These are phyloP conservation scores for Lithophane socia DNA, from an alignment of 2,888 invertebrate genomes.

Conservation along the genomic window DNA sequence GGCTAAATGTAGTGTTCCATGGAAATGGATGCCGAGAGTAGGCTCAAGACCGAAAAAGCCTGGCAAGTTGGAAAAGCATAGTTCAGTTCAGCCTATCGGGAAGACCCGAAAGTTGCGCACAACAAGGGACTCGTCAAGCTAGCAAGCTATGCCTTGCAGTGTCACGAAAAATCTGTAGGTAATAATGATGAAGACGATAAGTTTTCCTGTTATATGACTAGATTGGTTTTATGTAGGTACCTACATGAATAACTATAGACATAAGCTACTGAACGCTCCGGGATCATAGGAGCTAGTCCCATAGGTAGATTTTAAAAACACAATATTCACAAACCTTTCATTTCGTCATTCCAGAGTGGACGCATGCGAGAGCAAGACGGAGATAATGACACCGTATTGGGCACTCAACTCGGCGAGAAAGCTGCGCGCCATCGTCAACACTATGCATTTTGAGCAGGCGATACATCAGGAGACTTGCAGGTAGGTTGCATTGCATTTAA, in stretches of 20 bases:
- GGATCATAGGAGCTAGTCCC: neutral
- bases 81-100: neutral
- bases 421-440: slow-evolving; percentile 97
- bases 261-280: neutral
- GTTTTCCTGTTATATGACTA: neutral
- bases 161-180: neutral
- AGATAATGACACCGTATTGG: slow-evolving; percentile 98
- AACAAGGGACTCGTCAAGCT: neutral
- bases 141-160: neutral
- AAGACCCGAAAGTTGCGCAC: neutral
- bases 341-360: slow-evolving; percentile 88
- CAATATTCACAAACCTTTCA: neutral
- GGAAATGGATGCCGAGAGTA: neutral
- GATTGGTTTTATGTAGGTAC: neutral
- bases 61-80: neutral
- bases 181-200: neutral
- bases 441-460: slow-evolving; percentile 98
- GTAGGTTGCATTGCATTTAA: slow-evolving; percentile 83
- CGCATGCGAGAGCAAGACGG: slow-evolving; percentile 97
- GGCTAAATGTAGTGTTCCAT: neutral
- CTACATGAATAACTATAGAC: neutral
- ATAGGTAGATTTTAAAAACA: neutral
- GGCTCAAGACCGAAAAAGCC: too few relatives aligned
- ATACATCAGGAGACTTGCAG: slow-evolving; percentile 98
- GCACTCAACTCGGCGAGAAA: slow-evolving; percentile 98